phyloP scores from a whole-genome alignment of 2,113 vertebrate genomes.

The Cebus imitator region DNA sequence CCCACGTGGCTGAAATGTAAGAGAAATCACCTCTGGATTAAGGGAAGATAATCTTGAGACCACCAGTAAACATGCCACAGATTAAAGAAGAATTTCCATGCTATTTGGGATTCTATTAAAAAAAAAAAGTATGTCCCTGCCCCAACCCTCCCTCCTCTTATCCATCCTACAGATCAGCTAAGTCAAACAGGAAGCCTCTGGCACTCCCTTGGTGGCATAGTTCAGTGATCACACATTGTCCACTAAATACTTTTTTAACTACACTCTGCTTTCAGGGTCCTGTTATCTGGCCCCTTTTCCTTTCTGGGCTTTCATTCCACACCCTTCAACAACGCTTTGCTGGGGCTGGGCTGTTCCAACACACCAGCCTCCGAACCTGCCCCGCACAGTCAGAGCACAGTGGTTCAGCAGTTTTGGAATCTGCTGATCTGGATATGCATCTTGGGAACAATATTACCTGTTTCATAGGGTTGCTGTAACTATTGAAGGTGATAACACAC shows the following conservation, averaged over 20 bases:
- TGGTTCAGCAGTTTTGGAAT: neutral
- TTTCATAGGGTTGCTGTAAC: neutral
- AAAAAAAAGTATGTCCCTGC: neutral
- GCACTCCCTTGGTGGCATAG: fast-evolving
- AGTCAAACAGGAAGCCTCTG: fast-evolving
- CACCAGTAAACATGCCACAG: neutral
- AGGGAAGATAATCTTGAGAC: neutral
- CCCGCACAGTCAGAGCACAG: neutral
- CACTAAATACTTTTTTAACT: neutral
- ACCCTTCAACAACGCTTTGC: neutral
- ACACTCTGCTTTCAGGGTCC: neutral
- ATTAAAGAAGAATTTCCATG: neutral
- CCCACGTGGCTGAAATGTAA: neutral
- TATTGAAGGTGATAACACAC: neutral
- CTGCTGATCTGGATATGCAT: neutral
- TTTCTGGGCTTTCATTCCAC: neutral
- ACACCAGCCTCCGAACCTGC: neutral
- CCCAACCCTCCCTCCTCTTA: neutral
- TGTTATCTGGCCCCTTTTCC: neutral
- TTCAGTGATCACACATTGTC: neutral
- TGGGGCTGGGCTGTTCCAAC: too few species aligned
- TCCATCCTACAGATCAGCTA: too few species aligned
- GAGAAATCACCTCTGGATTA: neutral
- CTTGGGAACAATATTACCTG: fast-evolving
- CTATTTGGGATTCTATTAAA: neutral